A percentile compares a stretch with the other conserved stretches of the same genome.
Conservation (phyloP, 2,888 invertebrate genomes). For the Drosophila putrida region DNA sequence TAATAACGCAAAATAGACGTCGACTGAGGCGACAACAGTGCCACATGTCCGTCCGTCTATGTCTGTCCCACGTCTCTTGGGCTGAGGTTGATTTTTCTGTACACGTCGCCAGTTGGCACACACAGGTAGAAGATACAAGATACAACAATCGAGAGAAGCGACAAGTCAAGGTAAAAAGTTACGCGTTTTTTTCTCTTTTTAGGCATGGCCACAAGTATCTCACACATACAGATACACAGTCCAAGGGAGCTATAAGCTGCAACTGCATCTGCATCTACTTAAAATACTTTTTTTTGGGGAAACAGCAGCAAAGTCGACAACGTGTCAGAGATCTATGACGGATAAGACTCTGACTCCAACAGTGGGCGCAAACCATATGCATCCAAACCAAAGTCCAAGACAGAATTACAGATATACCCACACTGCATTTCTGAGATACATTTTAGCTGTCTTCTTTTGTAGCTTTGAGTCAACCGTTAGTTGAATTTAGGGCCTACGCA, state of each 20-base stretch:
- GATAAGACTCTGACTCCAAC: slow-evolving; percentile 35
- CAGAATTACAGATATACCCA: slow-evolving; percentile 27
- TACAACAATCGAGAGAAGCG: slow-evolving; percentile 20
- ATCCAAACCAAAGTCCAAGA: slow-evolving; percentile 8
- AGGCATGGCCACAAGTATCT: slow-evolving; percentile 51
- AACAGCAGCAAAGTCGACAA: slow-evolving; percentile 10
- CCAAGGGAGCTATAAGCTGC: neutral
- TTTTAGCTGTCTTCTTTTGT: slow-evolving; percentile 8
- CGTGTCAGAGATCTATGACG: slow-evolving; percentile 54
- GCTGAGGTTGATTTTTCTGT: slow-evolving; percentile 43
- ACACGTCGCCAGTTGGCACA: slow-evolving; percentile 59
- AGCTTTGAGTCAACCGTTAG: slow-evolving; percentile 56
- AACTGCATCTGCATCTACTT: slow-evolving; percentile 50
- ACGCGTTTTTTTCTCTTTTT: slow-evolving; percentile 58
- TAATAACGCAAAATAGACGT: slow-evolving; percentile 69
- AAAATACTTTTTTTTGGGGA: slow-evolving; percentile 31
- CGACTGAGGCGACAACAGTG: slow-evolving; percentile 47
- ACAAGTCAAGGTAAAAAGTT: slow-evolving; percentile 79
- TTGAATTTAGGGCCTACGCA: slow-evolving; percentile 54
- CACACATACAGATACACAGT: slow-evolving; percentile 25
- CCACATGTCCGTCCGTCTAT: slow-evolving; percentile 51
- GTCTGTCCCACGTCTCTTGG: slow-evolving; percentile 17
- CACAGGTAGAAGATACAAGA: slow-evolving; percentile 28
- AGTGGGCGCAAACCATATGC: slow-evolving; percentile 40
- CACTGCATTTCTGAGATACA: slow-evolving; percentile 43